Evolutionary conservation across 2,888 invertebrate species (phyloP).

Genomic region (Crepidodera aurea): DNA sequence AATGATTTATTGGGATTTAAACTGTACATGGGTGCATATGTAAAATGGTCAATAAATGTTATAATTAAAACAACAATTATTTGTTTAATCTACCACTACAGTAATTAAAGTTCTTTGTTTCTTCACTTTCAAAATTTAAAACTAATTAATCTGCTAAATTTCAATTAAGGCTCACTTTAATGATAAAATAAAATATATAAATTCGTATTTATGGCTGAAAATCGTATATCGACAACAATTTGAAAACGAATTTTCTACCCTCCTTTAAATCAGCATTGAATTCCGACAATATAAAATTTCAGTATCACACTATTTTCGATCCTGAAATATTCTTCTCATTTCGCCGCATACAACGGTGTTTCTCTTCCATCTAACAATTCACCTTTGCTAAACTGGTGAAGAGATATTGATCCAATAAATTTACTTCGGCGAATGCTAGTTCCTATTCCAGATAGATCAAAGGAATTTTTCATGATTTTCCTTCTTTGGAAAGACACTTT

Average conservation of each 20-base stretch:
- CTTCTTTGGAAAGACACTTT: not conserved
- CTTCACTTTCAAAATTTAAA: too few species aligned
- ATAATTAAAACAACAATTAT: too few species aligned
- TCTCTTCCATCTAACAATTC: slow-evolving; percentile 48
- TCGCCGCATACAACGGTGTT: not conserved
- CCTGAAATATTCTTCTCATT: slow-evolving; percentile 1
- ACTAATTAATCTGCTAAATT: too few species aligned
- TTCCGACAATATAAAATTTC: slow-evolving; percentile 3
- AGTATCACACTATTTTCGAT: slow-evolving; percentile 1
- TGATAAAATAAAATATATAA: too few species aligned
- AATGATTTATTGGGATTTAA: too few species aligned
- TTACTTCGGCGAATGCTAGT: slow-evolving; percentile 17
- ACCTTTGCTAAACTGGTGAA: slow-evolving; percentile 45
- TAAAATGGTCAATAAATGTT: too few species aligned
- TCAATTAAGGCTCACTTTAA: too few species aligned
- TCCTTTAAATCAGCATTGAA: slow-evolving; percentile 1
- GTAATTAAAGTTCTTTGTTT: too few species aligned
- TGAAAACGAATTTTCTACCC: not conserved
- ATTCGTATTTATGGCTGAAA: not conserved
- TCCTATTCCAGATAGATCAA: not conserved
- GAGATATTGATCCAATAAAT: slow-evolving; percentile 43
- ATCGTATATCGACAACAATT: not conserved
- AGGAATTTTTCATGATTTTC: slow-evolving; percentile 13
- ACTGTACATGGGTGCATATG: too few species aligned
- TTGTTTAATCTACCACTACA: too few species aligned